Evolutionary conservation across 2,888 invertebrate species (phyloP).

Genomic region (Stramonita haemastoma): DNA sequence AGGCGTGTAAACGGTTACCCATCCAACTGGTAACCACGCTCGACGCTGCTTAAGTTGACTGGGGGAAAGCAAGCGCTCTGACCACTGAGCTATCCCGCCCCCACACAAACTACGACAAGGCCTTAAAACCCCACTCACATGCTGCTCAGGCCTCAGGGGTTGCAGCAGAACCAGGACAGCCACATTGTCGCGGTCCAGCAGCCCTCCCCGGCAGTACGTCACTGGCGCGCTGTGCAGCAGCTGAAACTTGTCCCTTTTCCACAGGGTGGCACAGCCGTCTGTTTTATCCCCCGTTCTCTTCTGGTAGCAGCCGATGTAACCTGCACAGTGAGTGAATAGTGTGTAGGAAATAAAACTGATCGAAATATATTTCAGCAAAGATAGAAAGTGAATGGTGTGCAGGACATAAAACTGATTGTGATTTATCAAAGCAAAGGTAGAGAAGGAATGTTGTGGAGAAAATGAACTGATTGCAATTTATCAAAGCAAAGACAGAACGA

Average conservation of each 20-base stretch:
- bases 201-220: slow-evolving; percentile 83
- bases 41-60: no score
- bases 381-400: not conserved
- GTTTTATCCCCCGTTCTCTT: slow-evolving; percentile 85
- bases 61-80: no score
- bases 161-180: slow-evolving; percentile 87
- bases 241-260: slow-evolving; percentile 83
- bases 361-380: no score
- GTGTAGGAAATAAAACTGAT: no score
- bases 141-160: slow-evolving; percentile 42
- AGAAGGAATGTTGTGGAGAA: not conserved
- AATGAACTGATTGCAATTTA: not conserved
- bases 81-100: no score
- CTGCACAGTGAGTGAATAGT: slow-evolving; percentile 74
- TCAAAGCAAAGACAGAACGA: not conserved
- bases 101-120: not conserved
- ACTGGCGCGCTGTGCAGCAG: slow-evolving; percentile 84
- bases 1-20: no score
- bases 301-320: slow-evolving; percentile 88
- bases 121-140: not conserved
- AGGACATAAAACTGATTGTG: not conserved
- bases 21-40: no score
- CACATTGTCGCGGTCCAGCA: slow-evolving; percentile 91
- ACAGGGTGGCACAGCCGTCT: slow-evolving; percentile 96
- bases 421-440: not conserved